Base-by-base conservation (phyloP, 2,797 vertebrate genomes). In the Ceryle rudis region DNA sequence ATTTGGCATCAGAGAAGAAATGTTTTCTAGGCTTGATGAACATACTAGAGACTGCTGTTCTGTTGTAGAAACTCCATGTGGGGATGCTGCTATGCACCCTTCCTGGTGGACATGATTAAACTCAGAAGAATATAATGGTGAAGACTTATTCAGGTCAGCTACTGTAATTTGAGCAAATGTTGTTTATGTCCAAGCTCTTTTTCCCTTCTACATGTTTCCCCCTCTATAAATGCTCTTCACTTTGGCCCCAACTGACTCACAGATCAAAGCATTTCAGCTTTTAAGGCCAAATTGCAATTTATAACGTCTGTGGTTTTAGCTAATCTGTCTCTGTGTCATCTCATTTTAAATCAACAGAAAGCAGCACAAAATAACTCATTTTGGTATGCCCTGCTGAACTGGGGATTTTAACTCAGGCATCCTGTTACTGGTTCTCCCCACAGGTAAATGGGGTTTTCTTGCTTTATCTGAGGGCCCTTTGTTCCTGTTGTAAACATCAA, bases 231-330 rank as follows among this genome's bases (percentile, higher is more conserved):
- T 73, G 80, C 39, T 84, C 65, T 78, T 91, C 91, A 93, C 65
- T 94, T 96, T 88, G 69, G 92, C 90, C 93, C 86, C 71, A 78
- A 4, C 61, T 87, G 87, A 97, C 81, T 96, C 95, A 93, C 95
- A 97, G 97, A 98, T 98, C 97, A 98, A 98, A 98, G 96, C 92
- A 39, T 73, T 94, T 97, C 94, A 96, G 95, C 93, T 97, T 97
- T 97, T 91, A 95, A 97, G 96, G 80, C 93, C 91, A 95, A 98
- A 97, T 95, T 95, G 93, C 94, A 95, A 96, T 96, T 96, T 97
- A 96, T 97, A 97, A 97, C 75, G 94, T 97, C 96, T 98, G 95
- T 97, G 97, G 96, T 96, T 97, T 97, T 91, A 92, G 89, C 90
- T 97, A 97, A 98, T 98, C 97, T 96, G 92, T 95, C 97, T 97